These are phyloP conservation scores for Phoxinus dragarum DNA, from an alignment of 2,797 vertebrate species.

Conservation along the genomic window DNA sequence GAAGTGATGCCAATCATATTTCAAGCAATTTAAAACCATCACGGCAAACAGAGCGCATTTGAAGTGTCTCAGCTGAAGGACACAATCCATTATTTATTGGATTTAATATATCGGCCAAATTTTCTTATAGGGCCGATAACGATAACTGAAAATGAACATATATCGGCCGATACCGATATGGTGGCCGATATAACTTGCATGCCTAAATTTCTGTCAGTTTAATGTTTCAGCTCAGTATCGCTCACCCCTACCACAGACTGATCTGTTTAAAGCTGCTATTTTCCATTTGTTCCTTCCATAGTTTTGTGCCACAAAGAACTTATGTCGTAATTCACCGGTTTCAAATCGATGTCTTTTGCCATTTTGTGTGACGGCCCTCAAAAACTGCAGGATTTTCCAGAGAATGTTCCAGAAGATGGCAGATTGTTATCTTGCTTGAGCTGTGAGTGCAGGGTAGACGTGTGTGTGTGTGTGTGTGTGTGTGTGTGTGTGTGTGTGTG, in stretches of 20 bases:
- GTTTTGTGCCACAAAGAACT: conserved; percentile 29
- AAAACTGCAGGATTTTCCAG: conserved; percentile 50
- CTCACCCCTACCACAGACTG: not conserved
- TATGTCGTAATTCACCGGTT: conserved; percentile 27
- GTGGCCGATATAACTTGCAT: too few relatives aligned
- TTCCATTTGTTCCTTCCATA: conserved; percentile 35
- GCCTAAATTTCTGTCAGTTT: not conserved
- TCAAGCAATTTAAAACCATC: too few relatives aligned
- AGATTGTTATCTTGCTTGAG: conserved; percentile 68
- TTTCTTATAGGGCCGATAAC: too few relatives aligned
- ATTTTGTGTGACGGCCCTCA: conserved; percentile 42
- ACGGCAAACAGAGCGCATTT: too few relatives aligned
- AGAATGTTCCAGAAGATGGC: conserved; percentile 56
- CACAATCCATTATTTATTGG: too few relatives aligned
- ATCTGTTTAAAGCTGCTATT: conserved; percentile 27
- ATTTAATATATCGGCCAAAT: too few relatives aligned
- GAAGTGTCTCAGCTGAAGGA: too few relatives aligned
- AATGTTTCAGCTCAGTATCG: not conserved
- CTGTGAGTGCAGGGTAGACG: conserved; percentile 48
- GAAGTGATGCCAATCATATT: too few relatives aligned
- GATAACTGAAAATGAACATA: too few relatives aligned
- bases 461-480: not conserved
- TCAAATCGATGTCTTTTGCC: conserved; percentile 31
- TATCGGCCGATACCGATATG: too few relatives aligned
- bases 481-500: not conserved